phyloP scores from a whole-genome alignment of 2,797 vertebrate genomes.

The Synanceia verrucosa region DNA sequence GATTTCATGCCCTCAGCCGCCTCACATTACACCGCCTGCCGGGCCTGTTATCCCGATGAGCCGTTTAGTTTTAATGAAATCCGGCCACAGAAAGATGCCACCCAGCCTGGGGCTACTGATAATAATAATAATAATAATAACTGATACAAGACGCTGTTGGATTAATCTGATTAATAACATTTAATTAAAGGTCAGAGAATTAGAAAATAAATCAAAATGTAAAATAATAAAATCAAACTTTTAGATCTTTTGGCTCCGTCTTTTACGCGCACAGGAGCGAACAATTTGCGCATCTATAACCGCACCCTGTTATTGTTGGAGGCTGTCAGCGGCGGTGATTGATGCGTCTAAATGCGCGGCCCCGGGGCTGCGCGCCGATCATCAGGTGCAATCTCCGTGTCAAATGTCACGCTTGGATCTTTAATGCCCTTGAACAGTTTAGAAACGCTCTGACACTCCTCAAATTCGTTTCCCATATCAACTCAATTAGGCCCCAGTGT shows the following conservation, averaged over 20 bases:
- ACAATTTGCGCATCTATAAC: slow-evolving; percentile 36
- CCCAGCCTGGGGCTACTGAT: slow-evolving; percentile 22
- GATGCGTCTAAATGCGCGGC: slow-evolving; percentile 84
- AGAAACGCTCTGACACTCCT: slow-evolving; percentile 91
- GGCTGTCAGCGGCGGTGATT: slow-evolving; percentile 81
- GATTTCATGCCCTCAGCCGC: slow-evolving; percentile 61
- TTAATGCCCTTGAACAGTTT: slow-evolving; percentile 93
- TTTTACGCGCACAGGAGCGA: slow-evolving; percentile 5
- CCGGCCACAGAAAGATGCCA: slow-evolving; percentile 72
- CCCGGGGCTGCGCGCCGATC: slow-evolving; percentile 72
- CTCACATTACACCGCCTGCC: slow-evolving; percentile 65
- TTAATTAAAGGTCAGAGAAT: neutral
- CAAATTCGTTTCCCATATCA: slow-evolving; percentile 95
- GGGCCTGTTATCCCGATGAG: slow-evolving; percentile 74
- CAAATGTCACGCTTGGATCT: slow-evolving; percentile 89
- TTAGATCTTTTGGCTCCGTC: too few relatives aligned
- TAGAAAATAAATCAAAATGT: neutral
- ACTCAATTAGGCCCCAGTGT: slow-evolving; percentile 83
- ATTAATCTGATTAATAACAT: neutral
- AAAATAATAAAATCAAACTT: neutral
- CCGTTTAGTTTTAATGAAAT: slow-evolving; percentile 73
- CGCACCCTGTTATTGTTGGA: slow-evolving; percentile 66
- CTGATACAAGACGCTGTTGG: neutral
- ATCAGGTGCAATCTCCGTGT: slow-evolving; percentile 87
- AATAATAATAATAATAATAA: neutral